Evolutionary conservation across 1,140 invertebrate genomes (phyloP), one percentile per base, ranked within the genome.

Genomic region (Pseudoatta argentina): DNA sequence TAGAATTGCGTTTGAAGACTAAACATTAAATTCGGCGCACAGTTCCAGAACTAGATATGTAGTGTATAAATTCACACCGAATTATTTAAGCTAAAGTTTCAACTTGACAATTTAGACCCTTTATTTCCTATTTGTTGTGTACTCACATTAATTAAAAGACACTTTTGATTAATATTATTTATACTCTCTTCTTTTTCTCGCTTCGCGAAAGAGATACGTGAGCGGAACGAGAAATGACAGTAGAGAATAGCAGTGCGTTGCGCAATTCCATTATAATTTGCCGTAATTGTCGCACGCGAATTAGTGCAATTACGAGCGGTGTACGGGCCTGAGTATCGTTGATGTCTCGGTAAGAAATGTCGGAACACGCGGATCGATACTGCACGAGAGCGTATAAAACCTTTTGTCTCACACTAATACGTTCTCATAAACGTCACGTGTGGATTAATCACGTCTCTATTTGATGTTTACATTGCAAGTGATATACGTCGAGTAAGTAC

Each of bases 271-370:
- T 53, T 64, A 44, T 67, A 85, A 85, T 78, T 77, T 57, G 69
- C 27, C 69, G 55, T 85, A 75, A 85, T 85, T 67, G 83, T 53
- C 57, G 44, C 34, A 16, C 61, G 72, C 77, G 27, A 77, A 85
- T 77, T 61, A 51, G 57, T 16, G 44, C 44, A 44, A 18, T 63
- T 57, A 34, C 53, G 27, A 59, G 57, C 18, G 61, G 21, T 16
- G 72, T 4, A 34, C 57, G 14, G 30, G n/a, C 18, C n/a, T 44
- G 7, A 77, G 44, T 18, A n/a, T 51, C 10, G 39, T 14, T 6
- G 8, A 27, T 81, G 34, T 14, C 27, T n/a, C 14, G 39, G 18
- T 71, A 79, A 79, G 63, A 79, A 79, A 69, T 27, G 63, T 79
- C 12, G 61, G 44, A 21, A 48, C 39, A 14, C 44, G 27, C 3